These are phyloP conservation scores for Littorina saxatilis DNA, from an alignment of 1,140 invertebrate genomes.

Conservation along the genomic window DNA sequence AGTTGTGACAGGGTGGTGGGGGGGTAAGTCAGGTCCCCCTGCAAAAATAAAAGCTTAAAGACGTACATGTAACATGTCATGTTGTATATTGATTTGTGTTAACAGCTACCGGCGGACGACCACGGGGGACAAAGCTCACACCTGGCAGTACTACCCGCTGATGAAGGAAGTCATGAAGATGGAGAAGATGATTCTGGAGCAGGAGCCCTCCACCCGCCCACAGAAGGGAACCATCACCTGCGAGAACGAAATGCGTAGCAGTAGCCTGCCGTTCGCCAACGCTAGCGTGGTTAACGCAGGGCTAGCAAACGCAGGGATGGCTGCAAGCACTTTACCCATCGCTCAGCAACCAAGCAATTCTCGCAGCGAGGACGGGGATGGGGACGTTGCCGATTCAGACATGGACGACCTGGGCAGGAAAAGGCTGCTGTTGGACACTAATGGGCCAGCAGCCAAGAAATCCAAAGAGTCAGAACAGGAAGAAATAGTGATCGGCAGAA, in stretches of 20 bases:
- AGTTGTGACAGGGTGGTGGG: too few species aligned
- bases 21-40: too few species aligned
- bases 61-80: too few species aligned
- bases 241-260: not conserved
- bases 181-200: constrained; percentile 38
- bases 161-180: constrained; percentile 37
- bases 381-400: constrained; percentile 8
- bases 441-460: constrained; percentile 26
- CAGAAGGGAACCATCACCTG: constrained; percentile 34
- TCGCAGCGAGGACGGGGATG: constrained; percentile 4
- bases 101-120: constrained; percentile 23
- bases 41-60: too few species aligned
- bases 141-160: constrained; percentile 27
- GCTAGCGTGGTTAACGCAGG: not conserved
- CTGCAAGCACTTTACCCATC: not conserved
- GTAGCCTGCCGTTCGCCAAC: not conserved
- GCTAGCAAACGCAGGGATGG: not conserved
- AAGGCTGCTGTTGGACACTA: not conserved
- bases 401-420: constrained; percentile 6
- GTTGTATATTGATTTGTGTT: not conserved
- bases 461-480: constrained; percentile 28
- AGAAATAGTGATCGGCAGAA: constrained; percentile 23
- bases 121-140: constrained; percentile 12
- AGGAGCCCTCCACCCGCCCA: constrained; percentile 7
- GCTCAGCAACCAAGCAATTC: constrained; percentile 7